A percentile compares a stretch with the other conserved stretches of the same genome.
These are phyloP conservation scores for Triops longicaudatus DNA, from an alignment of 1,140 invertebrate genomes.

Conservation along the genomic window DNA sequence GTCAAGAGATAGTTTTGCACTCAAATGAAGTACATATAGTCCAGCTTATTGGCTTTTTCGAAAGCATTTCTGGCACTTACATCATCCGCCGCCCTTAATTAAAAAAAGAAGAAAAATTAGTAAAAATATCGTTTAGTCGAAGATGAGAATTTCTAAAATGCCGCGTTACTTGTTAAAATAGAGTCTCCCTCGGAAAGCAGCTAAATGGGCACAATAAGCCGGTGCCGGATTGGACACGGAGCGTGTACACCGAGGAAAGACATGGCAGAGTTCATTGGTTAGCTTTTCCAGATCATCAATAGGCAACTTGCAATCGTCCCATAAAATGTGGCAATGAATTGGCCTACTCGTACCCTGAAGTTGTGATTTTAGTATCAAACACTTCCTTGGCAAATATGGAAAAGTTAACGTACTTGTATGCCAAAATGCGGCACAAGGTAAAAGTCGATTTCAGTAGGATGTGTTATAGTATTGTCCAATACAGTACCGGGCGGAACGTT, in stretches of 20 bases:
- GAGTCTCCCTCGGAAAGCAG: conserved; percentile 58
- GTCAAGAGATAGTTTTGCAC: neutral
- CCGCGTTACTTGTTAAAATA: conserved; percentile 29
- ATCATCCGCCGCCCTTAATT: neutral
- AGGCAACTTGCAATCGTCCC: conserved; percentile 63
- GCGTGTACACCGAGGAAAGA: conserved; percentile 76
- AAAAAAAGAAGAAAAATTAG: too few species aligned
- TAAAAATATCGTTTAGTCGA: too few species aligned
- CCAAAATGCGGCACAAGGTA: conserved; percentile 65
- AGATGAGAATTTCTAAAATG: too few species aligned
- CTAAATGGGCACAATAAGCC: conserved; percentile 88
- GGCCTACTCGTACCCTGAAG: conserved; percentile 77
- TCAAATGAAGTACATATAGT: neutral
- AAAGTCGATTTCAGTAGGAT: conserved; percentile 74
- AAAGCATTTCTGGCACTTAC: neutral
- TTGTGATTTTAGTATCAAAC: conserved; percentile 34
- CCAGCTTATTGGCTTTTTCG: neutral
- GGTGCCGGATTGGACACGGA: conserved; percentile 87
- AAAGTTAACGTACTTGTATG: conserved; percentile 46
- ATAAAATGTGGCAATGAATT: conserved; percentile 76
- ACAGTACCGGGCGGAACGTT: conserved; percentile 75
- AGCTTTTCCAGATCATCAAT: conserved; percentile 69
- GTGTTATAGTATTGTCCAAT: conserved; percentile 71
- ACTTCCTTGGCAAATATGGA: neutral
- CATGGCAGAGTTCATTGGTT: conserved; percentile 78